Evolutionary conservation across 2,797 vertebrate genomes (phyloP), one percentile per base, ranked within the genome.

Genomic region (Acipenser oxyrinchus): DNA sequence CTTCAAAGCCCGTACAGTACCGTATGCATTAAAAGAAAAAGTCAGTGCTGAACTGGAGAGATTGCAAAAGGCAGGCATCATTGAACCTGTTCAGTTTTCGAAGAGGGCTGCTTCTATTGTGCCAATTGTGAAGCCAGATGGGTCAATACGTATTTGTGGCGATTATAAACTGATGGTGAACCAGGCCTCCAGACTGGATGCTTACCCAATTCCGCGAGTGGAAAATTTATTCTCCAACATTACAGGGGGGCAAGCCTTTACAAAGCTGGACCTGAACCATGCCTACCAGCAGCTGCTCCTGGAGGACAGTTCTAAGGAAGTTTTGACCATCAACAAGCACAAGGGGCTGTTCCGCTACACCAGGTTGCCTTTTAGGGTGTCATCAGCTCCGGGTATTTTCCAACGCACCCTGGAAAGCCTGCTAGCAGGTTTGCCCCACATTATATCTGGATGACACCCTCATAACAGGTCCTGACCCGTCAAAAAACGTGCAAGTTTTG

Each of bases 1-100:
- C 2, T 60, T 60, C n/a, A 60, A 60, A 60, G 58, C 58, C 58
- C 58, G n/a, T 60, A 12, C 58, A 60, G 11, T 60, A 18, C 58
- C 3, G n/a, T 60, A 60, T 18, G 15, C 11, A 7, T 13, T 60
- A 12, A 60, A 60, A 60, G 58, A 60, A 7, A 60, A 60, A 60
- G 9, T 60, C 11, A 18, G 15, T 60, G 11, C 18, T 18, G 18
- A 18, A 18, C 18, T 18, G 18, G 18, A 18, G 18, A 18, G 18
- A 18, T 18, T 18, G 18, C 10, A 60, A 18, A 60, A 18, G 1
- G 58, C 11, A 7, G 58, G 3, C n/a, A 60, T 60, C 15, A 60
- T 60, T 12, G 58, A 60, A 60, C 58, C 58, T 60, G 58, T 60
- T 12, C 11, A 18, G 11, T 60, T 60, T 13, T 60, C 58, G 7